These are phyloP conservation scores for Chrysina gloriosa DNA, from an alignment of 2,888 invertebrate genomes.

Conservation along the genomic window DNA sequence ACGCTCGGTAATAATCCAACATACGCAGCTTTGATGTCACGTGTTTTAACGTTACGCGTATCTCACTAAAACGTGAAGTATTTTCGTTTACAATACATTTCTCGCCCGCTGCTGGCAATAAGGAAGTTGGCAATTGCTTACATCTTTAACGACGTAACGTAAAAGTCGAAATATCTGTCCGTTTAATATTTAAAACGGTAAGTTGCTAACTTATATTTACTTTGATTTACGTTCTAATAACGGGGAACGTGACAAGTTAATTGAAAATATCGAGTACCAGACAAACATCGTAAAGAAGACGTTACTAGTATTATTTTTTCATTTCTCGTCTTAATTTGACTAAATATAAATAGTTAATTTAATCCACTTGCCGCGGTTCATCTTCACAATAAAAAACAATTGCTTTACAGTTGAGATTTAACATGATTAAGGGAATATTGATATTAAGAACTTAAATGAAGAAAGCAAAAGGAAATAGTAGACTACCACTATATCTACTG, in stretches of 20 bases:
- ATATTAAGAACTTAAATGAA: too few relatives aligned
- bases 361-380: too few relatives aligned
- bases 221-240: neutral
- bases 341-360: too few relatives aligned
- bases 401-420: too few relatives aligned
- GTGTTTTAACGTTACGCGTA: conserved; percentile 7
- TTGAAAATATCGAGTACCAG: neutral
- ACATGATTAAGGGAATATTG: too few relatives aligned
- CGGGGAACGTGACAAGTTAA: neutral
- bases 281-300: too few relatives aligned
- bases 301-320: neutral
- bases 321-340: too few relatives aligned
- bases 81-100: conserved; percentile 31
- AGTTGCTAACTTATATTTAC: neutral
- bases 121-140: conserved; percentile 35
- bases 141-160: conserved; percentile 33
- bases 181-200: conserved; percentile 6
- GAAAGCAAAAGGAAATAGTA: too few relatives aligned
- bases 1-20: neutral
- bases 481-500: too few relatives aligned
- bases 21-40: conserved; percentile 20
- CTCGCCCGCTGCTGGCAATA: conserved; percentile 9
- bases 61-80: neutral
- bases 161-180: conserved; percentile 27
- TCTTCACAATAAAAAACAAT: too few relatives aligned